Percentiles rank a stretch among this genome's conserved stretches.
phyloP scores from a whole-genome alignment of 2,113 vertebrate genomes.

The Dasyurus viverrinus region DNA sequence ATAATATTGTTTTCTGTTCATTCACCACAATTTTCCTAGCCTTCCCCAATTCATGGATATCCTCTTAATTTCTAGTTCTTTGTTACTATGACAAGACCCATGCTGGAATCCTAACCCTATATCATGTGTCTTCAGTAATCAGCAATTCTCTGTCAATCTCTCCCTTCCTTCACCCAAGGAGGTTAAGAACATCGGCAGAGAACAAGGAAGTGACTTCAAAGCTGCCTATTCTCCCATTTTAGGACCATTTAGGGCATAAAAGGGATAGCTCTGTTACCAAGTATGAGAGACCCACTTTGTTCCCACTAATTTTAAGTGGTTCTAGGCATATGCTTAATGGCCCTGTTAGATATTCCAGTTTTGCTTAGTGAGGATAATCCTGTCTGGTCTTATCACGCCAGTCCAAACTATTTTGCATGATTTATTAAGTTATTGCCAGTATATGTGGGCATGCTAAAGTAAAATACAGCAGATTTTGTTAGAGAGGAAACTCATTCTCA shows the following conservation, averaged over 20 bases:
- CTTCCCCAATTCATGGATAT: not conserved
- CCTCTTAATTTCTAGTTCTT: not conserved
- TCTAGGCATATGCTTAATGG: not conserved
- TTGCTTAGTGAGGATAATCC: not conserved
- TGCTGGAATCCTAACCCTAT: not conserved
- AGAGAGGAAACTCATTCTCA: constrained; percentile 4
- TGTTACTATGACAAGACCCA: not conserved
- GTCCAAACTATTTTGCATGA: not conserved
- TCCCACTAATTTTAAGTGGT: not conserved
- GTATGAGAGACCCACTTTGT: not conserved
- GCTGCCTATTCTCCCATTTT: not conserved
- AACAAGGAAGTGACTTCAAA: not conserved
- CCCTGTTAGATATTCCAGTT: not conserved
- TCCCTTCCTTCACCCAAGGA: not conserved
- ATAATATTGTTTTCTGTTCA: not conserved
- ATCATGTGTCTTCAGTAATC: not conserved
- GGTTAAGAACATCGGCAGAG: not conserved
- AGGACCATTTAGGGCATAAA: not conserved
- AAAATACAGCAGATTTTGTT: not conserved
- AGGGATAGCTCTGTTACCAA: not conserved
- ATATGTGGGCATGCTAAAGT: not conserved
- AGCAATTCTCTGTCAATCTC: not conserved
- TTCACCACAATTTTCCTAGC: not conserved
- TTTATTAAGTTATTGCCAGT: not conserved
- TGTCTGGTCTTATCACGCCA: not conserved